A percentile compares a stretch with the other conserved stretches of the same genome.
Conservation (phyloP, 1,140 invertebrate species). For the Gryon sp. region DNA sequence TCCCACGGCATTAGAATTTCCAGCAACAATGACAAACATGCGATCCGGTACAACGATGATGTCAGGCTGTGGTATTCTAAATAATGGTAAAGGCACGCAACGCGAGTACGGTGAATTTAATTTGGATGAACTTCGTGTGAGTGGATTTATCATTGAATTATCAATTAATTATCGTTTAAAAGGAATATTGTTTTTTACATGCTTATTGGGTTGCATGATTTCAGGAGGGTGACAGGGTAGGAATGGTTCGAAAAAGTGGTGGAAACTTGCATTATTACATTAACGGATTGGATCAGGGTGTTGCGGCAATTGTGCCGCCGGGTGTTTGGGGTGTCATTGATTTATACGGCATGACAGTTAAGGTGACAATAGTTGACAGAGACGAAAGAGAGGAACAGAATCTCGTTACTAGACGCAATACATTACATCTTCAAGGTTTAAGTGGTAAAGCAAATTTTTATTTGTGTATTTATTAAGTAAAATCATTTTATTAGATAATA, state of each 20-base stretch:
- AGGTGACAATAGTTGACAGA: slow-evolving; percentile 90
- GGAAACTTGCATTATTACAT: slow-evolving; percentile 96
- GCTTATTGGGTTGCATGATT: no score
- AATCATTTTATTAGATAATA: no score
- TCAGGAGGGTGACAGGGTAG: slow-evolving; percentile 92
- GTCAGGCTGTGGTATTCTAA: slow-evolving; percentile 96
- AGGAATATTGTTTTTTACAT: neutral
- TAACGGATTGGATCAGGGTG: slow-evolving; percentile 95
- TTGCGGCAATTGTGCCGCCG: slow-evolving; percentile 89
- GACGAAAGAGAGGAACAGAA: slow-evolving; percentile 90
- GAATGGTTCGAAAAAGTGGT: slow-evolving; percentile 89
- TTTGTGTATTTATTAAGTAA: no score
- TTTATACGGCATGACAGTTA: slow-evolving; percentile 97
- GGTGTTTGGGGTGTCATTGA: slow-evolving; percentile 96
- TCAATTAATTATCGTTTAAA: no score
- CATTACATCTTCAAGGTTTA: slow-evolving; percentile 78
- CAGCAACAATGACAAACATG: slow-evolving; percentile 98
- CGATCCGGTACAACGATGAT: slow-evolving; percentile 97
- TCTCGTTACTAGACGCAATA: slow-evolving; percentile 85
- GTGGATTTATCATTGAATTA: slow-evolving; percentile 30
- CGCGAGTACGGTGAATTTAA: slow-evolving; percentile 97
- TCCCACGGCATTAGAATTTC: slow-evolving; percentile 92
- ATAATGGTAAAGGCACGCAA: slow-evolving; percentile 95
- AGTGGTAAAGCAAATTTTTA: slow-evolving; percentile 66
- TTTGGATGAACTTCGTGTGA: slow-evolving; percentile 92